Evolutionary conservation across 2,888 invertebrate genomes (phyloP), one percentile per base, ranked within the genome.

Genomic region (Troglohyphantes excavatus): DNA sequence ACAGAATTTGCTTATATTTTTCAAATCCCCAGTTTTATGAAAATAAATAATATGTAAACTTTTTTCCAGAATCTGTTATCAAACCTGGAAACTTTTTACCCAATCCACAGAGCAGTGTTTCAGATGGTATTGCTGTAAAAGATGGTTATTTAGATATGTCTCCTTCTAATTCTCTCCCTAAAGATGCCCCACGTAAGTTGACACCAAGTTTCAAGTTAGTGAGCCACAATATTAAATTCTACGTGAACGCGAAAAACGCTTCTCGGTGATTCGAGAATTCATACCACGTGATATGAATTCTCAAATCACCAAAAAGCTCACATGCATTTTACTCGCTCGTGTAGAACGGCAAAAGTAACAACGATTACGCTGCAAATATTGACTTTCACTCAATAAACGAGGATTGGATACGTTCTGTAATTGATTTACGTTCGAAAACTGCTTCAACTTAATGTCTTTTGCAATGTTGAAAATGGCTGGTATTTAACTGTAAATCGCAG

Each of bases 51-150:
- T 39, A 13, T 39, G 7, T 39, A 2, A 11, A 11, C 3, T 39
- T 2, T 17, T 19, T 39, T n/a, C 21, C n/a, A 78, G 73, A 70
- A 27, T 70, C 63, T 59, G 11, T 26, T 5, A 27, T 46, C n/a
- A 81, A 87, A 81, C 53, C 43, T 23, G 43, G 46, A 39, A 94
- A 93, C 61, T 95, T 95, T 91, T 94, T 95, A 93, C 94, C 94
- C 59, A 95, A 95, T 94, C 95, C 94, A 92, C 94, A 94, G 72
- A 93, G 93, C 92, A 53, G 76, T 27, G 19, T 19, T 72, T 26
- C 75, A 27, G 26, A 61, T 29, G 29, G 2, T 53, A 26, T 53
- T 73, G 0, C 7, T 53, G 11, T 53, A 19, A 61, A 83, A 46
- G 90, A 87, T 84, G 92, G 93, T 7, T 93, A 93, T 87, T 92